These are phyloP conservation scores for Drosophila simulans DNA, from an alignment of 1,140 invertebrate species.

Conservation along the genomic window DNA sequence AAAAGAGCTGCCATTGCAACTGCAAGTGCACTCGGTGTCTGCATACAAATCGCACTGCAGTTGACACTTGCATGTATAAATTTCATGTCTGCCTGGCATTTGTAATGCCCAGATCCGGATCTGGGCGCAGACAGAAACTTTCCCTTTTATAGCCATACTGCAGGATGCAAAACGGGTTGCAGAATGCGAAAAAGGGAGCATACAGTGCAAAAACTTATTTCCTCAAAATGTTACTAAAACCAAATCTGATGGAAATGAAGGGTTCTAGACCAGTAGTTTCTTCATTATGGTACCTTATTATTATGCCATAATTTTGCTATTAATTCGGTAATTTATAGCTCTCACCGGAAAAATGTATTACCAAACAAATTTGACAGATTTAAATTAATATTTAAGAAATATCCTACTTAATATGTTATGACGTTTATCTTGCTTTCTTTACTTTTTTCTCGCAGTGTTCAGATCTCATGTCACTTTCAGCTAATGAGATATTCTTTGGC, in stretches of 20 bases:
- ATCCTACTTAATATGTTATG: no score
- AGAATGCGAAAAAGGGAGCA: slow-evolving; percentile 29
- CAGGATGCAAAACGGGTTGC: slow-evolving; percentile 56
- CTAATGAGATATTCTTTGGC: slow-evolving; percentile 31
- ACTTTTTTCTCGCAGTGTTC: slow-evolving; percentile 7
- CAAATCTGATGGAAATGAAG: neutral
- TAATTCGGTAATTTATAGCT: no score
- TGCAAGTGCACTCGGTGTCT: slow-evolving; percentile 53
- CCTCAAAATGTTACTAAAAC: neutral
- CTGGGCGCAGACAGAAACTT: slow-evolving; percentile 50
- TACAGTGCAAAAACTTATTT: slow-evolving; percentile 17
- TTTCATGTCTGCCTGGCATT: slow-evolving; percentile 66
- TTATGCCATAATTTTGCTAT: no score
- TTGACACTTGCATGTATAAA: slow-evolving; percentile 68
- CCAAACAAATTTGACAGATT: no score
- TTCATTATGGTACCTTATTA: no score
- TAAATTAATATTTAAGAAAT: no score
- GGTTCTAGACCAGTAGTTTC: no score
- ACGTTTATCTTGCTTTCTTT: no score
- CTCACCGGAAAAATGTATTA: no score
- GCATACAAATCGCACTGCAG: slow-evolving; percentile 72
- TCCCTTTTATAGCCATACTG: slow-evolving; percentile 52
- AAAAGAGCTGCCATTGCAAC: slow-evolving; percentile 25
- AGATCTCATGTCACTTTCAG: slow-evolving; percentile 38
- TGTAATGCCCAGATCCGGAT: slow-evolving; percentile 70